Evolutionary conservation across 2,797 vertebrate genomes (phyloP).

Genomic region (Characodon lateralis): DNA sequence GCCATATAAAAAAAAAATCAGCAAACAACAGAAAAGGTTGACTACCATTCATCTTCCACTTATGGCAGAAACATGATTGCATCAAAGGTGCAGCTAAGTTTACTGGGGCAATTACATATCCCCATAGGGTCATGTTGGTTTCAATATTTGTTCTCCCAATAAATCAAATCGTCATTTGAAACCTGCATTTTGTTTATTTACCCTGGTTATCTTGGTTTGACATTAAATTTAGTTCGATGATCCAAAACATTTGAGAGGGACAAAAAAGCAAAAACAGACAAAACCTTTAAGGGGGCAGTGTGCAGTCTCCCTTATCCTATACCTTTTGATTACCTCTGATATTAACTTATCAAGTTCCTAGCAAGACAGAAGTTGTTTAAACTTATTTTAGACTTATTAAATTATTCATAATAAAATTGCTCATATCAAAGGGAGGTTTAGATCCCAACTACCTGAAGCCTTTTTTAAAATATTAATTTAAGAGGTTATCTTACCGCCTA

Average conservation of each 20-base stretch:
- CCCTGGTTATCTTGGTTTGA: no score
- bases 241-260: no score
- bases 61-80: no score
- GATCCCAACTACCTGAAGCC: neutral
- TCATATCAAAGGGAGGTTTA: constrained; percentile 22
- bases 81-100: no score
- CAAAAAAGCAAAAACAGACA: no score
- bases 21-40: no score
- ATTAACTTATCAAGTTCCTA: neutral
- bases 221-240: no score
- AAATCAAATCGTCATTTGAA: neutral
- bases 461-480: constrained; percentile 16
- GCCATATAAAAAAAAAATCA: no score
- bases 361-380: neutral
- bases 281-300: no score
- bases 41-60: no score
- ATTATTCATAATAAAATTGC: neutral
- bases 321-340: neutral
- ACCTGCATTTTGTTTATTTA: no score
- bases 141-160: neutral
- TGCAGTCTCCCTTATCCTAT: neutral
- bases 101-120: no score
- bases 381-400: neutral
- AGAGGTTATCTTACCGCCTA: constrained; percentile 61
- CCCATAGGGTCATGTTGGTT: neutral